Evolutionary conservation across 2,888 invertebrate genomes (phyloP).

Genomic region (Ceramica pisi): DNA sequence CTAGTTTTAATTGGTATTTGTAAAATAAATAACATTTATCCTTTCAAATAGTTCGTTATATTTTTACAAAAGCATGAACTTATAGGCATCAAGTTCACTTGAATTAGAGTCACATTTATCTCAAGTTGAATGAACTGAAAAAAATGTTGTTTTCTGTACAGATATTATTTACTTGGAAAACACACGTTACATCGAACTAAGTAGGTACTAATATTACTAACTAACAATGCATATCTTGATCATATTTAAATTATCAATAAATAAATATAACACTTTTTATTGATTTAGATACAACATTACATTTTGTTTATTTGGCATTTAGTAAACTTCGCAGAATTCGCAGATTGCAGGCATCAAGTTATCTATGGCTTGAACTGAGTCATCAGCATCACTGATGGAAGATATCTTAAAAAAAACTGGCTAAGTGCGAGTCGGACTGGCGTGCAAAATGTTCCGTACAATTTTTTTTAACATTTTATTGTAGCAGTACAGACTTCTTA

Average conservation of each 20-base stretch:
- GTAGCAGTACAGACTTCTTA: too few relatives aligned
- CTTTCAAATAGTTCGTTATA: neutral
- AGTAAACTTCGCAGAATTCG: too few relatives aligned
- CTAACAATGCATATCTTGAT: neutral
- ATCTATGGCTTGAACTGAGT: neutral
- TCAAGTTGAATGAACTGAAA: constrained; percentile 38
- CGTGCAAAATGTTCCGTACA: too few relatives aligned
- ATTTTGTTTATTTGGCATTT: too few relatives aligned
- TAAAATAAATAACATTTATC: too few relatives aligned
- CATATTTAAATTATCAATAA: constrained; percentile 10
- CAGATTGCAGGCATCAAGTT: too few relatives aligned
- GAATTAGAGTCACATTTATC: constrained; percentile 10
- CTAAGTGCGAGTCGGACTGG: too few relatives aligned
- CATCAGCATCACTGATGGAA: neutral
- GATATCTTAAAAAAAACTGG: neutral
- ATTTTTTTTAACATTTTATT: too few relatives aligned
- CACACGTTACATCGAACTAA: neutral
- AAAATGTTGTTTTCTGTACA: constrained; percentile 11
- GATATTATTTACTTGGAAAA: constrained; percentile 15
- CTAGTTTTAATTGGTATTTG: too few relatives aligned
- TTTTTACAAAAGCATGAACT: neutral
- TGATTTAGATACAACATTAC: neutral
- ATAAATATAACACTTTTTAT: neutral
- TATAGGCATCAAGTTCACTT: neutral
- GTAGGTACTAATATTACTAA: neutral